Evolutionary conservation across 2,113 vertebrate genomes (phyloP), one percentile per base, ranked within the genome.

Genomic region (Poecilia latipinna): DNA sequence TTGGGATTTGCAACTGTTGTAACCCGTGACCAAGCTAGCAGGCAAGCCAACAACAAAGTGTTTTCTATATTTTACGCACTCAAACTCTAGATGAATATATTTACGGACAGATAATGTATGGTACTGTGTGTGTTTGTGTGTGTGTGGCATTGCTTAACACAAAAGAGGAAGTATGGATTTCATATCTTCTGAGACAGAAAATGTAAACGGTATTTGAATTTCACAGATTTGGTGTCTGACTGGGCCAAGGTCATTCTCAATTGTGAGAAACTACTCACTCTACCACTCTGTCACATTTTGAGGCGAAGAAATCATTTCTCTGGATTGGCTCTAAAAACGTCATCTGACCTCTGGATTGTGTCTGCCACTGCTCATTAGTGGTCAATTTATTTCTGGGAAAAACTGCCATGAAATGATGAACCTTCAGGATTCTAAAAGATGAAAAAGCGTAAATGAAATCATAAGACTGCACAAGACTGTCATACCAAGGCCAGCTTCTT

Each of bases 381-480:
- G 61, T 71, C 15, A 24, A 54, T 78, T 26, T 61, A 48, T 74
- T 80, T 63, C 22, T 62, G 65, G 70, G 48, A 70, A 2, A 77
- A 63, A 67, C 2, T 51, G 10, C 42, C 28, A 29, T 26, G 33
- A 32, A 44, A 19, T 37, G 11, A 12, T 66, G 35, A 26, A 35
- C 2, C 54, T 57, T 19, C 1, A 19, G 35, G n/a, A 12, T 78
- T 35, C 32, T 12, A n/a, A 75, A 70, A 66, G 84, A 78, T 65
- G 68, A 44, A 74, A 68, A 71, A 60, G n/a, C 17, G 7, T 13
- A 74, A 72, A 82, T 73, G 72, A 80, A 79, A 88, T 88, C 80
- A 82, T 76, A 77, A 64, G 89, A 86, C 82, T 70, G 61, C 82
- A 83, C 73, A 82, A 86, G 84, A 67, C 24, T 1, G 8, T 72